phyloP scores from a whole-genome alignment of 2,888 invertebrate genomes.

The Incurvaria masculella region DNA sequence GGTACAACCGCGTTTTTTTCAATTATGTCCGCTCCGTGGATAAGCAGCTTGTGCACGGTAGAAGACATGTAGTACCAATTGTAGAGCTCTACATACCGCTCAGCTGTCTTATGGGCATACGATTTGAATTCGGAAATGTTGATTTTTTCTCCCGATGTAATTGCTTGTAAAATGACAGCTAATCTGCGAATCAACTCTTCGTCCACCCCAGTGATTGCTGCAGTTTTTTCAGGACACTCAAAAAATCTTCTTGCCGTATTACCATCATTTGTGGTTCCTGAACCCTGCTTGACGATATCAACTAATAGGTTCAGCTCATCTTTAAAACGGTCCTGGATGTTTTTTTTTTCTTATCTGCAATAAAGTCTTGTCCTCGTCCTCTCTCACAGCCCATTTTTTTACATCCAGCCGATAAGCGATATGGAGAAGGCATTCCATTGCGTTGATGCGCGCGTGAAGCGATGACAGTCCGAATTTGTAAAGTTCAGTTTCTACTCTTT shows the following conservation, averaged over 20 bases:
- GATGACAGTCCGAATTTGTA: background rate
- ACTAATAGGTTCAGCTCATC: conserved; percentile 14
- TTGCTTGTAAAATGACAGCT: background rate
- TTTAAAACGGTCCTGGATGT: background rate
- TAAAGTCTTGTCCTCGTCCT: background rate
- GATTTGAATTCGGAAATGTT: background rate
- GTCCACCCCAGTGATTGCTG: conserved; percentile 19
- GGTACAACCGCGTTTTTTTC: background rate
- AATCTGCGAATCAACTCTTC: background rate
- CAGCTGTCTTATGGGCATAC: background rate
- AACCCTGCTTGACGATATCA: conserved; percentile 18
- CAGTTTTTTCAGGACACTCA: conserved; percentile 12
- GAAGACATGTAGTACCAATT: background rate
- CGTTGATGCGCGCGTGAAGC: background rate
- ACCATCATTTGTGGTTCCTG: conserved; percentile 19
- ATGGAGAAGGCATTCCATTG: background rate
- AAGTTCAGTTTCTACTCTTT: too few species aligned
- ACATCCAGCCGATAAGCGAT: background rate
- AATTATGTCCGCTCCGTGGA: background rate
- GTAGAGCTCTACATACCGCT: background rate
- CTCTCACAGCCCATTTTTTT: background rate
- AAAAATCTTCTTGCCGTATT: conserved; percentile 19
- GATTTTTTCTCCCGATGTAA: background rate
- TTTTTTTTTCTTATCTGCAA: background rate
- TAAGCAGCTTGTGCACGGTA: background rate